Percentiles rank a stretch among this genome's conserved stretches.
phyloP scores from a whole-genome alignment of 2,113 vertebrate species.

The Porphyrio hochstetteri region DNA sequence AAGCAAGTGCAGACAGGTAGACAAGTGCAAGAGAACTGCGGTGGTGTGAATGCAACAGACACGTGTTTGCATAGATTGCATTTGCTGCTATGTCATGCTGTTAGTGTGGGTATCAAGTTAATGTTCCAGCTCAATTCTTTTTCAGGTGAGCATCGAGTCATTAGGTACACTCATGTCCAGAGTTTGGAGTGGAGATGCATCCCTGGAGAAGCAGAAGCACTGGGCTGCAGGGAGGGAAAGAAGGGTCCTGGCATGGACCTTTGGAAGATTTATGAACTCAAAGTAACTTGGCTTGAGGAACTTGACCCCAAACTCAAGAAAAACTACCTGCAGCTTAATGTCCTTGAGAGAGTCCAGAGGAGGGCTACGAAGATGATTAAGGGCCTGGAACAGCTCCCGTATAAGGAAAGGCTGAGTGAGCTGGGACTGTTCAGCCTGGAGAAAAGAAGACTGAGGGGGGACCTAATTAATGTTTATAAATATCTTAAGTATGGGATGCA shows the following conservation, averaged over 20 bases:
- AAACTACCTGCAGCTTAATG: neutral
- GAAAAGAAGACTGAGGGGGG: no score
- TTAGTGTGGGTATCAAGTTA: neutral
- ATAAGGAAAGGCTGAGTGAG: no score
- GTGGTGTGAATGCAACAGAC: neutral
- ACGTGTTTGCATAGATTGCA: accelerated
- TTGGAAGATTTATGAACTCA: neutral
- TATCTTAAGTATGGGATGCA: no score
- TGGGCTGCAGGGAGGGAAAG: neutral
- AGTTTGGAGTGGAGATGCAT: neutral
- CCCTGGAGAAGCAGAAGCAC: neutral
- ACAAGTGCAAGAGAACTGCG: neutral
- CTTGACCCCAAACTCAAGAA: neutral
- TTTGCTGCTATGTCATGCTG: neutral
- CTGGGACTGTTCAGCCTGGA: no score
- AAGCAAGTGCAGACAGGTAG: neutral
- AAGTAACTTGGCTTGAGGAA: neutral
- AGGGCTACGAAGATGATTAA: no score
- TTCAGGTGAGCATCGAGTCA: neutral
- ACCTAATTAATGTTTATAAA: no score
- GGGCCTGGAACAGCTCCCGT: no score
- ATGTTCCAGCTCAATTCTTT: neutral
- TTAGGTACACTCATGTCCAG: neutral
- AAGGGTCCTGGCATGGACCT: neutral
- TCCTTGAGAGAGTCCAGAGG: no score